phyloP scores from a whole-genome alignment of 2,888 invertebrate species.

The Galerucella pusilla region DNA sequence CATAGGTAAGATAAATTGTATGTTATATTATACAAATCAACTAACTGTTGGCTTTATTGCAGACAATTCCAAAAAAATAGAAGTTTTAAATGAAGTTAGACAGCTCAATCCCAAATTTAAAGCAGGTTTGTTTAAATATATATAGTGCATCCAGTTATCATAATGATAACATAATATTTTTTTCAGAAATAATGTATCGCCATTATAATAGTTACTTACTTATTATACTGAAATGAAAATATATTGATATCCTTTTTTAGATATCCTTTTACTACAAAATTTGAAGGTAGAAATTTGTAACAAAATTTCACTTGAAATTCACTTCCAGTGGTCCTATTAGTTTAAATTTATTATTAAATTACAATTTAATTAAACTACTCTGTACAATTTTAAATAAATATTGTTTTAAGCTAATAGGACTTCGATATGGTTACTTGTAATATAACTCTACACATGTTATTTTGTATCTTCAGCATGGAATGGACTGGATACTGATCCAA shows the following conservation, averaged over 20 bases:
- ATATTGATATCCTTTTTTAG: constrained; percentile 48
- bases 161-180: constrained; percentile 41
- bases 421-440: not conserved
- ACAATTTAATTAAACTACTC: no score
- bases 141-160: constrained; percentile 19
- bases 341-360: not conserved
- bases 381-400: not conserved
- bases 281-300: constrained; percentile 14
- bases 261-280: constrained; percentile 49
- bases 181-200: constrained; percentile 41
- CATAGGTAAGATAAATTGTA: constrained; percentile 59
- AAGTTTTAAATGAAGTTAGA: constrained; percentile 56
- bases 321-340: not conserved
- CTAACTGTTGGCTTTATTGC: constrained; percentile 45
- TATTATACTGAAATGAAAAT: constrained; percentile 40
- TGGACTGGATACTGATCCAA: constrained; percentile 61
- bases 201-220: constrained; percentile 17
- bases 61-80: constrained; percentile 65
- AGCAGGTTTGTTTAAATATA: constrained; percentile 57
- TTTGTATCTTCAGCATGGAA: constrained; percentile 60
- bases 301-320: not conserved
- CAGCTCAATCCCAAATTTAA: constrained; percentile 54
- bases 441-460: not conserved
- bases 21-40: constrained; percentile 1
- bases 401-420: not conserved